phyloP scores from a whole-genome alignment of 2,113 vertebrate species.

The Antechinus stuartii region DNA sequence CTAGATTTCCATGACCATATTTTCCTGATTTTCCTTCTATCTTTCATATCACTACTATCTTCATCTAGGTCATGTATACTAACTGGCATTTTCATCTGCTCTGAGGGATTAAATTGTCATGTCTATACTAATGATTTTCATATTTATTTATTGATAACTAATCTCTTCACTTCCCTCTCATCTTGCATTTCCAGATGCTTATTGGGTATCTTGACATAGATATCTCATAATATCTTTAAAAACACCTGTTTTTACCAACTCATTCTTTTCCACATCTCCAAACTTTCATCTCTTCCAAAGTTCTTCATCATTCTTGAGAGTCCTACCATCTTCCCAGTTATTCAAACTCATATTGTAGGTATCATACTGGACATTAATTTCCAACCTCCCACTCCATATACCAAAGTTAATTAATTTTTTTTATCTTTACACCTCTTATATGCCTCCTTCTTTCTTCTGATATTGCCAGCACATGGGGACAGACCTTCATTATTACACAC shows the following conservation, averaged over 20 bases:
- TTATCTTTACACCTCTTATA: neutral
- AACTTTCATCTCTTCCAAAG: neutral
- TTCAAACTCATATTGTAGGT: neutral
- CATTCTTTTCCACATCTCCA: neutral
- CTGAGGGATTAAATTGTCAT: neutral
- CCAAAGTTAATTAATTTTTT: neutral
- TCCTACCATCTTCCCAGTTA: neutral
- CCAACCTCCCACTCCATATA: neutral
- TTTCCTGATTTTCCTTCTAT: neutral
- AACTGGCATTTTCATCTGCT: neutral
- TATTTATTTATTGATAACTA: neutral
- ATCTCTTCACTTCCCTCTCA: neutral
- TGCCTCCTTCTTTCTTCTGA: neutral
- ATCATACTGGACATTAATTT: neutral
- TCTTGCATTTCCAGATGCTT: neutral
- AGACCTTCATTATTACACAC: neutral
- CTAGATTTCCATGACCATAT: neutral
- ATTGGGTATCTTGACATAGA: neutral
- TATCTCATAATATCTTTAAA: neutral
- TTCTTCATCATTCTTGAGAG: neutral
- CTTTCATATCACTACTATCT: neutral
- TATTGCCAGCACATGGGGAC: neutral
- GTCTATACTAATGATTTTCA: neutral
- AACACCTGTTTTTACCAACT: neutral
- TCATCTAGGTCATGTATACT: neutral